A percentile compares a stretch with the other conserved stretches of the same genome.
These are phyloP conservation scores for Caiman crocodilus DNA, from an alignment of 2,797 vertebrate species.

Conservation along the genomic window DNA sequence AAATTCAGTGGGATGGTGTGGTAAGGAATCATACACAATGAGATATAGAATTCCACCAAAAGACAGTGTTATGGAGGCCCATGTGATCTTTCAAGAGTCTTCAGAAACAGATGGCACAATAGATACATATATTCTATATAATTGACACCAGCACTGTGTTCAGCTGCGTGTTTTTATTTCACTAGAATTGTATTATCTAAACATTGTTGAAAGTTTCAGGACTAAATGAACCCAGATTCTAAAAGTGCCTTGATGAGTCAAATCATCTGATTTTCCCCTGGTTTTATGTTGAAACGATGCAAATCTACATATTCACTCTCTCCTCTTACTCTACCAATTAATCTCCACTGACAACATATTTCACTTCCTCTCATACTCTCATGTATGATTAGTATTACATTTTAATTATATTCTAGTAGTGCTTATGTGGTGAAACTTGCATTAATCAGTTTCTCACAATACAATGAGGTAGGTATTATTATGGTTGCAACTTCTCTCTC, in stretches of 20 bases:
- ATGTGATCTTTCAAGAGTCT: background rate
- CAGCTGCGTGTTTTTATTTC: conserved; percentile 1
- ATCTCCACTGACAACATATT: background rate
- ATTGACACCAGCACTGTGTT: conserved; percentile 26
- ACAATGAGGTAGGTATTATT: background rate
- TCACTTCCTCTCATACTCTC: background rate
- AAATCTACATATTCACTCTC: background rate
- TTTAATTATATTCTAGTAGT: background rate
- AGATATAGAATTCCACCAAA: background rate
- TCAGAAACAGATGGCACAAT: conserved; percentile 8
- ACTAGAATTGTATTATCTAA: conserved; percentile 18
- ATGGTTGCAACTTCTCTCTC: background rate
- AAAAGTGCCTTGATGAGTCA: background rate
- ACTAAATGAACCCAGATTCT: background rate
- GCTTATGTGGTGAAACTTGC: background rate
- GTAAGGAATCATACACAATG: background rate
- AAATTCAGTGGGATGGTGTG: background rate
- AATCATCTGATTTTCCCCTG: background rate
- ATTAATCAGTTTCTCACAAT: background rate
- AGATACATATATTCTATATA: background rate
- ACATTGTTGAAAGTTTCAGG: background rate
- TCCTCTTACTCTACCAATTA: background rate
- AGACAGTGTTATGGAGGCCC: background rate
- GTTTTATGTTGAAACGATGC: background rate
- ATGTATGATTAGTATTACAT: background rate